Evolutionary conservation across 2,113 vertebrate genomes (phyloP).

Genomic region (Bettongia penicillata): DNA sequence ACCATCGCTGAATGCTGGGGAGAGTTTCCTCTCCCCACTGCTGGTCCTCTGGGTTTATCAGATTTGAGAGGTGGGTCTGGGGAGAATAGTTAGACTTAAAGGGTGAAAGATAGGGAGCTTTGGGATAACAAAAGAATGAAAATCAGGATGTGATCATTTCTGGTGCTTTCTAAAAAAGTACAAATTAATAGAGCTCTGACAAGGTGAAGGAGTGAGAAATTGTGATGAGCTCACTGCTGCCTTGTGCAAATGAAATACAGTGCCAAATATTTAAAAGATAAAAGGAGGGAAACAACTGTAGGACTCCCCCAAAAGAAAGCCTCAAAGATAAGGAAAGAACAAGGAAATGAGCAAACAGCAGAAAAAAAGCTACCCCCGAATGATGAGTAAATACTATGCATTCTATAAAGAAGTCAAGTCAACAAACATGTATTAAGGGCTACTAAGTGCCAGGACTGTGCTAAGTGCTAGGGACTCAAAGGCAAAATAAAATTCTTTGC

Average conservation of each 20-base stretch:
- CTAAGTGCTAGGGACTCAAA: not conserved
- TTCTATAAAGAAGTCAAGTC: not conserved
- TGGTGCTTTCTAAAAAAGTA: not conserved
- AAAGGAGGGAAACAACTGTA: not conserved
- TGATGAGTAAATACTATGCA: not conserved
- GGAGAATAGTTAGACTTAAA: not conserved
- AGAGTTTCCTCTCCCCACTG: not conserved
- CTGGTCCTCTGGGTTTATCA: not conserved
- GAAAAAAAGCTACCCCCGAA: not conserved
- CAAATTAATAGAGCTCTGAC: not conserved
- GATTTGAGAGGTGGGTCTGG: not conserved
- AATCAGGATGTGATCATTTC: not conserved
- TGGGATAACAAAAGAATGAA: conserved; percentile 14
- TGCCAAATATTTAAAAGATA: not conserved
- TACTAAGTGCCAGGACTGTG: not conserved
- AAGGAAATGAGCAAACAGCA: not conserved
- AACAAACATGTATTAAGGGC: not conserved
- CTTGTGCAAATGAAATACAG: not conserved
- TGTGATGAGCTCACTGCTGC: not conserved
- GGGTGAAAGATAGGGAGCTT: not conserved
- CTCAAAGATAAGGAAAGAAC: not conserved
- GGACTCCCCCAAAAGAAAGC: not conserved
- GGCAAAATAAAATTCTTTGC: not conserved
- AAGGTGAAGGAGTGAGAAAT: not conserved
- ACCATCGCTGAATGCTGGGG: not conserved